Evolutionary conservation across 2,888 invertebrate genomes (phyloP), one percentile per base, ranked within the genome.

Genomic region (Luperina testacea): DNA sequence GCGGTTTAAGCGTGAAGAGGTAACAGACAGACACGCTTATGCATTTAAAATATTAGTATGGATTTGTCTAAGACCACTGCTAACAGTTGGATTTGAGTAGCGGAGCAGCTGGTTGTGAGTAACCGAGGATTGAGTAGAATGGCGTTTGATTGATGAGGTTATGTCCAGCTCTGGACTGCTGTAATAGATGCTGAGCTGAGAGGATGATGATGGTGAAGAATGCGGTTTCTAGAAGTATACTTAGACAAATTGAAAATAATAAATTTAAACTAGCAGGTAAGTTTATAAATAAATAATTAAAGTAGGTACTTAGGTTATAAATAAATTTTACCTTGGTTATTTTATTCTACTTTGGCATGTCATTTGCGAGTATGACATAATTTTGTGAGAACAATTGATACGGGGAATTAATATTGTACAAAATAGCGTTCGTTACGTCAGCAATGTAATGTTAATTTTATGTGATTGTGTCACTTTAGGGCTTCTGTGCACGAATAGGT

Each of bases 311-410:
- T n/a, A 32, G 32, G 20, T 61, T 74, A 61, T 81, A 9, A 72
- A 81, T 81, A 81, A 59, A 63, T 59, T 78, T 67, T 51, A 67
- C 27, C 20, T 15, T 9, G 1, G 4, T 38, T 38, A 38, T 38
- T 38, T 38, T 38, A 38, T 38, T 38, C 38, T 38, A 38, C 38
- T 38, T 38, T 2, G 24, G 27, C 59, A 27, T 38, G 51, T 51
- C 72, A 83, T 87, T 78, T 3, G 15, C 45, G 15, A 61, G 51
- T 71, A 83, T 83, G 83, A 87, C 84, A 83, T 83, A 87, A 83
- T 83, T 84, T 84, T 24, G 59, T 69, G 3, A 84, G 84, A 84
- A 84, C 84, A 79, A 78, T 79, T 57, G n/a, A 6, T 79, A 74
- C 84, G 15, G 48, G 48, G 84, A 79, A 84, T 74, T 75, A 24